These are phyloP conservation scores for Heterochromis multidens DNA, from an alignment of 2,113 vertebrate genomes.

Conservation along the genomic window DNA sequence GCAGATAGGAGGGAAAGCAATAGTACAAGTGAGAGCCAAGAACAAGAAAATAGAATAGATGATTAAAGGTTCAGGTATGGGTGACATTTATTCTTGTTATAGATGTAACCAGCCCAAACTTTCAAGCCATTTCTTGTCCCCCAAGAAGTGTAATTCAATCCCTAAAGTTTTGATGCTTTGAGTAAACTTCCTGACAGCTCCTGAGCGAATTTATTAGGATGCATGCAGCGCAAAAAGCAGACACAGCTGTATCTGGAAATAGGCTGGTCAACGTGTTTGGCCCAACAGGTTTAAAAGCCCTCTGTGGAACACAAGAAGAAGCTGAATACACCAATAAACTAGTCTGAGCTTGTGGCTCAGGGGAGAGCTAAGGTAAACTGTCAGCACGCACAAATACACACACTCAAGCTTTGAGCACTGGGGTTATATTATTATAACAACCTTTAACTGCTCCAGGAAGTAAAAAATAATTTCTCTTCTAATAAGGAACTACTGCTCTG, in stretches of 20 bases:
- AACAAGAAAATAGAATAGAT: conserved; percentile 13
- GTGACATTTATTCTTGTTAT: conserved; percentile 41
- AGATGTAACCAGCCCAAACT: not conserved
- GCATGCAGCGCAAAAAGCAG: conserved; percentile 21
- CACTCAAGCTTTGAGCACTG: not conserved
- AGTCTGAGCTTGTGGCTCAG: conserved; percentile 9
- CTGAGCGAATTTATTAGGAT: conserved; percentile 36
- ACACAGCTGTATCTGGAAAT: conserved; percentile 40
- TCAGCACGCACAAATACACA: conserved; percentile 6
- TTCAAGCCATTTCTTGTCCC: not conserved
- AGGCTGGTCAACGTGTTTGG: conserved; percentile 34
- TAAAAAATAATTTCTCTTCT: conserved; percentile 50
- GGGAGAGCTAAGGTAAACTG: not conserved
- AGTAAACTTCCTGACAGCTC: conserved; percentile 27
- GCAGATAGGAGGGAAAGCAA: not conserved
- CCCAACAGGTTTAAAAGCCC: conserved; percentile 38
- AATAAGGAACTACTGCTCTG: conserved; percentile 56
- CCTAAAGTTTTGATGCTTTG: conserved; percentile 18
- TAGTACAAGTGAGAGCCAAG: conserved; percentile 10
- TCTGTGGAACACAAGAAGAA: not conserved
- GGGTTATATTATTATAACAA: conserved; percentile 58
- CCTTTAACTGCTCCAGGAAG: conserved; percentile 64
- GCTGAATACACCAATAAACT: conserved; percentile 31
- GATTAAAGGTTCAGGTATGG: conserved; percentile 21
- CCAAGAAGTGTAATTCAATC: not conserved